phyloP scores from a whole-genome alignment of 2,113 vertebrate species.

The Theropithecus gelada region DNA sequence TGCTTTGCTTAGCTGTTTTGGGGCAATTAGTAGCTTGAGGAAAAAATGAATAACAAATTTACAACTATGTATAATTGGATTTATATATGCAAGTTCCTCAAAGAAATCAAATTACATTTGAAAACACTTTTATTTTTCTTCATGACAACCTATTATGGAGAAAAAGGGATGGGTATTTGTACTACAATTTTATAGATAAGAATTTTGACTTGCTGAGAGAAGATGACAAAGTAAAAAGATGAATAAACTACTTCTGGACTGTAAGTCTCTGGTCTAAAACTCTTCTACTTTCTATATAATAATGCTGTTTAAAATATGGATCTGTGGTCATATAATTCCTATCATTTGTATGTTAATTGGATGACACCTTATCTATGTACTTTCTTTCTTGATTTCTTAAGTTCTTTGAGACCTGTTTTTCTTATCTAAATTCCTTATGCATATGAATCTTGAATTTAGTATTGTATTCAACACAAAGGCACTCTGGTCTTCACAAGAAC shows the following conservation, averaged over 20 bases:
- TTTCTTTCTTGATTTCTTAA: neutral
- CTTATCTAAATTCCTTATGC: neutral
- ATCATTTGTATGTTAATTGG: neutral
- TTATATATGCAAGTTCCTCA: neutral
- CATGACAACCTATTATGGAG: neutral
- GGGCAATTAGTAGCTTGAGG: neutral
- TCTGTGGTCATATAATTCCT: neutral
- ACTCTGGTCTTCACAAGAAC: neutral
- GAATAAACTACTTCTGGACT: neutral
- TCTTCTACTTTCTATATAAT: neutral
- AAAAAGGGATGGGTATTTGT: neutral
- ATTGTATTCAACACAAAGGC: neutral
- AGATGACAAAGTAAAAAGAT: neutral
- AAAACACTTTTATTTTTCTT: neutral
- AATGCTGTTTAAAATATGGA: neutral
- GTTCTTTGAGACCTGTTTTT: neutral
- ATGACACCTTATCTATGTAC: neutral
- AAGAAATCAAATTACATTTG: constrained; percentile 1
- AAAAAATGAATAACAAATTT: neutral
- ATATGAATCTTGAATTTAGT: neutral
- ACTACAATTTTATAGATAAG: neutral
- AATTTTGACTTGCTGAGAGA: neutral
- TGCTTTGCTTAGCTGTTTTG: constrained; percentile 2
- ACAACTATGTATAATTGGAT: neutral
- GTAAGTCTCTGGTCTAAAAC: neutral